Conservation (phyloP, 1,140 invertebrate genomes). For the Adelges cooleyi region DNA sequence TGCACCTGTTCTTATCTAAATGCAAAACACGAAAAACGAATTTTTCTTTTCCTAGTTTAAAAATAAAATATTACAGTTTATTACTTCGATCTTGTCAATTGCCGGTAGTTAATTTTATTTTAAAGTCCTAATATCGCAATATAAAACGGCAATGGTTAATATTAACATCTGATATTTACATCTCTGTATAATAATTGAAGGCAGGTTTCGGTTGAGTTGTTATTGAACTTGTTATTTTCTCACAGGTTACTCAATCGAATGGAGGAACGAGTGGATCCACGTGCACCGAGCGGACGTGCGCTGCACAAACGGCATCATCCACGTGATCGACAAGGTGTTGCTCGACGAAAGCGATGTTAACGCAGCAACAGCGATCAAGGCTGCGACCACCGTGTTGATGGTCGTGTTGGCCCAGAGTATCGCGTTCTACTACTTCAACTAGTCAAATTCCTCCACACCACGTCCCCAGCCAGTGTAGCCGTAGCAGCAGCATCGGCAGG, state of each 20-base stretch:
- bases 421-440: conserved; percentile 6
- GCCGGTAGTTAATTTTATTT: background rate
- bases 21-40: too few relatives aligned
- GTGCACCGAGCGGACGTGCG: conserved; percentile 80
- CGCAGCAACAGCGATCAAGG: conserved; percentile 30
- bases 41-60: too few relatives aligned
- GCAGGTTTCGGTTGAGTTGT: too few relatives aligned
- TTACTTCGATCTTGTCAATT: background rate
- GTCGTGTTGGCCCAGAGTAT: background rate
- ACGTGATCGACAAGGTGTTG: conserved; percentile 76
- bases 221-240: too few relatives aligned
- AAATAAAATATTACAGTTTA: background rate
- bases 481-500: background rate
- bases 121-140: too few relatives aligned
- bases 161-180: too few relatives aligned
- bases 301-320: conserved; percentile 86
- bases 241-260: conserved; percentile 67
- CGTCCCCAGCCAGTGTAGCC: too few relatives aligned
- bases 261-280: conserved; percentile 66
- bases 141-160: too few relatives aligned
- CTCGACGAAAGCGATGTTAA: conserved; percentile 72
- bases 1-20: too few relatives aligned
- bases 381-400: background rate
- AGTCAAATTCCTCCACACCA: conserved; percentile 6
- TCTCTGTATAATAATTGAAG: too few relatives aligned